These are phyloP conservation scores for Drosophila pseudoobscura DNA, from an alignment of 1,140 invertebrate species.

Conservation along the genomic window DNA sequence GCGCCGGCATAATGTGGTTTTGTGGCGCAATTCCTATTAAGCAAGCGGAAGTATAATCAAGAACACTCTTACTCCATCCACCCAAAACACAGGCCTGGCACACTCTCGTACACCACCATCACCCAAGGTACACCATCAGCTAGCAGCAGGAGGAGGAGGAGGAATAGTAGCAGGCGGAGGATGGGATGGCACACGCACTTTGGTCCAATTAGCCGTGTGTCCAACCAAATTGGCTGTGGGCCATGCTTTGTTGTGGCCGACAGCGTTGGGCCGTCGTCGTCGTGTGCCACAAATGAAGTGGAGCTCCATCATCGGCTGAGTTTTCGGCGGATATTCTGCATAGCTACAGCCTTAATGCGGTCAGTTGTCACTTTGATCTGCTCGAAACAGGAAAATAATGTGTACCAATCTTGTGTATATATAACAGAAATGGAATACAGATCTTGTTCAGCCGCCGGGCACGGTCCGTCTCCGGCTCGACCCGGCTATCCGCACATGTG, in stretches of 20 bases:
- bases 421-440: constrained; percentile 16
- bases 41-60: constrained; percentile 60
- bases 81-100: not conserved
- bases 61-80: constrained; percentile 11
- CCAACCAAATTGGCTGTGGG: constrained; percentile 68
- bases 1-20: constrained; percentile 76
- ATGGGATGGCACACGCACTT: constrained; percentile 28
- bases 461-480: constrained; percentile 24
- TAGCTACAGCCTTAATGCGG: constrained; percentile 55
- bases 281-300: constrained; percentile 33
- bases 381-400: constrained; percentile 15
- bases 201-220: constrained; percentile 71
- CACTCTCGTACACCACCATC: constrained; percentile 10
- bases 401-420: constrained; percentile 9
- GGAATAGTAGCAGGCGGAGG: too few species aligned
- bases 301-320: constrained; percentile 11
- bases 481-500: constrained; percentile 21
- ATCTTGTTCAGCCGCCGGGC: constrained; percentile 67
- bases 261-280: constrained; percentile 15
- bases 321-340: constrained; percentile 14
- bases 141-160: too few species aligned
- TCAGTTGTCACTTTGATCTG: constrained; percentile 74
- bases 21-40: constrained; percentile 73
- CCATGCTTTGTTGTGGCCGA: constrained; percentile 68
- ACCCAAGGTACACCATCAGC: constrained; percentile 1